Percentiles rank a stretch among this genome's conserved stretches.
phyloP scores from a whole-genome alignment of 2,888 invertebrate species.

The Pristionchus maxplancki region DNA sequence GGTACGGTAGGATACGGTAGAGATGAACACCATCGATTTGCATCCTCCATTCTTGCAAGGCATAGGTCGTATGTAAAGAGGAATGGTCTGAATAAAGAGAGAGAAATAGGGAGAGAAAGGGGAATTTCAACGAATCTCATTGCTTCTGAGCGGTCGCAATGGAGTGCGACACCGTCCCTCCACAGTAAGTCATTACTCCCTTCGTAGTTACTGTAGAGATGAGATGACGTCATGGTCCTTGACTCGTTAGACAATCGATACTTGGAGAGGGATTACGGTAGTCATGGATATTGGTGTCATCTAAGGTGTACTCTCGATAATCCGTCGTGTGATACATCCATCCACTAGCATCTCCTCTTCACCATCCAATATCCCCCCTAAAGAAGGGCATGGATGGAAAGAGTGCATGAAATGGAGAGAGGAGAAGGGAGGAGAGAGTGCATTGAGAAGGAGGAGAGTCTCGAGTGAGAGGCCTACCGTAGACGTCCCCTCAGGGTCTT shows the following conservation, averaged over 20 bases:
- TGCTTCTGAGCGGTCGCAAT: slow-evolving; percentile 22
- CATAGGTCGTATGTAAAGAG: not conserved
- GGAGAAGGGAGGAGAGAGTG: not conserved
- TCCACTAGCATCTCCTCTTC: not conserved
- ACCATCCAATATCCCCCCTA: slow-evolving; percentile 34
- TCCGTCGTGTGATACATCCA: not conserved
- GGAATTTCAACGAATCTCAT: not conserved
- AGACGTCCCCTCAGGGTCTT: slow-evolving; percentile 22
- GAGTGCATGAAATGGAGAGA: slow-evolving; percentile 2
- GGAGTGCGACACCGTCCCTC: not conserved
- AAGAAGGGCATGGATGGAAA: slow-evolving; percentile 4
- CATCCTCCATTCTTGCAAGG: not conserved
- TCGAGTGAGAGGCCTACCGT: slow-evolving; percentile 32
- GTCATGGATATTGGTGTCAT: not conserved
- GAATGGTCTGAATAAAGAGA: not conserved
- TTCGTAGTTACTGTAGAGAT: not conserved
- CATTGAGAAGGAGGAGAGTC: not conserved
- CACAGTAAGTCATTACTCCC: not conserved
- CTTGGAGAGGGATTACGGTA: slow-evolving; percentile 9
- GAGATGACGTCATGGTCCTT: not conserved
- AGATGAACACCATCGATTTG: not conserved
- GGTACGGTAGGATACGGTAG: not conserved
- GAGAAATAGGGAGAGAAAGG: not conserved
- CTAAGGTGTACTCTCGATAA: slow-evolving; percentile 37
- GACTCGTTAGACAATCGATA: slow-evolving; percentile 3